Percentiles rank a stretch among this genome's conserved stretches.
phyloP scores from a whole-genome alignment of 2,888 invertebrate species.

The Tenthredo distinguenda region DNA sequence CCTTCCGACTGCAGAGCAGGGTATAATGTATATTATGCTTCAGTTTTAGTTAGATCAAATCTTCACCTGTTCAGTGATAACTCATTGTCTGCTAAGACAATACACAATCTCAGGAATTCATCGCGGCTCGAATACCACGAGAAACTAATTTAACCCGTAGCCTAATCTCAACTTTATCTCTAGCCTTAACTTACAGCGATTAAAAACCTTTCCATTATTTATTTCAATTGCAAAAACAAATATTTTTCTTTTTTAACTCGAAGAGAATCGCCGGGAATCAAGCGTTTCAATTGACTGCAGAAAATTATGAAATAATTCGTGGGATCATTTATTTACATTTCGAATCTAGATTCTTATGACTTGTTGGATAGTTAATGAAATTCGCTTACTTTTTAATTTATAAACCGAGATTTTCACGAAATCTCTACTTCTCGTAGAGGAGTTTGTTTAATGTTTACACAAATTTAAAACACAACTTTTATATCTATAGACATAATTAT shows the following conservation, averaged over 20 bases:
- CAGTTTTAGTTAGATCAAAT: neutral
- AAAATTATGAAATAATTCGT: neutral
- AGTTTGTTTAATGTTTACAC: neutral
- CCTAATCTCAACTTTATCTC: neutral
- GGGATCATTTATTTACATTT: neutral
- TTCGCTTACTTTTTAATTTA: neutral
- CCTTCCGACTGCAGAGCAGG: neutral
- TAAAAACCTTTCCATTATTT: neutral
- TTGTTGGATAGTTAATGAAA: neutral
- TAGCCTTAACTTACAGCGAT: neutral
- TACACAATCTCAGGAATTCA: neutral
- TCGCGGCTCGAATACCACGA: neutral
- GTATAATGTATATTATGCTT: neutral
- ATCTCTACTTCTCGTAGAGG: neutral
- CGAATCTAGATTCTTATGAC: neutral
- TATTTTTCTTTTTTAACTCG: neutral
- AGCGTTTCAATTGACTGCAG: neutral
- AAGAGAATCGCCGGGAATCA: neutral
- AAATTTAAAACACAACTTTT: neutral
- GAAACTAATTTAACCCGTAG: neutral
- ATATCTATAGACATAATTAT: neutral
- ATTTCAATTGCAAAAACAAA: neutral
- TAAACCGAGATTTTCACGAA: constrained; percentile 4
- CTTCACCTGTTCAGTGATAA: neutral
- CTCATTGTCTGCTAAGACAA: neutral